phyloP scores from a whole-genome alignment of 2,113 vertebrate species.

The Epinephelus cyanopodus region DNA sequence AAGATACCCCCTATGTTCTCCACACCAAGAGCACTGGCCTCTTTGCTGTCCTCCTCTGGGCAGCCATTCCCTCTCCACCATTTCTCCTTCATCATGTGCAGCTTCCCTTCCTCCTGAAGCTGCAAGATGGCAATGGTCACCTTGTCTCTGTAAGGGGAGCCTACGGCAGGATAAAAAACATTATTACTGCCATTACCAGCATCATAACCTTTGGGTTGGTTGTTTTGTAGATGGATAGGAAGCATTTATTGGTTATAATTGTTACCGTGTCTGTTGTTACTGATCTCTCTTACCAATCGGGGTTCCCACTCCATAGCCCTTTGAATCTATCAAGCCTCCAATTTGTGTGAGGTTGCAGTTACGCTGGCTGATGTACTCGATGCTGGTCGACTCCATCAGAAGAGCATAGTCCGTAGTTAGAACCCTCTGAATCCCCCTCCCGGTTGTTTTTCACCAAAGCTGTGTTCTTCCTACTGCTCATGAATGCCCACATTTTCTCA shows the following conservation, averaged over 20 bases:
- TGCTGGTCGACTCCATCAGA: slow-evolving; percentile 98
- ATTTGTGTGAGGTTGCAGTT: slow-evolving; percentile 99
- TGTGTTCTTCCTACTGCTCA: slow-evolving; percentile 97
- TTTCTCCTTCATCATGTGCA: slow-evolving; percentile 99
- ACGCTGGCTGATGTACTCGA: slow-evolving; percentile 97
- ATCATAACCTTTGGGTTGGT: background rate
- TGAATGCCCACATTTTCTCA: slow-evolving; percentile 99
- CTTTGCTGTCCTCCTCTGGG: slow-evolving; percentile 96
- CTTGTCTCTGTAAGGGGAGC: slow-evolving; percentile 96
- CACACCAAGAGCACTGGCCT: slow-evolving; percentile 95
- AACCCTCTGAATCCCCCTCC: slow-evolving; percentile 95
- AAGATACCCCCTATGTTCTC: slow-evolving; percentile 99
- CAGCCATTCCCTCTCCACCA: slow-evolving; percentile 98
- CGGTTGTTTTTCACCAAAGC: slow-evolving; percentile 95
- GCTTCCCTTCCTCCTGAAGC: slow-evolving; percentile 96
- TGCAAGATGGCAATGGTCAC: slow-evolving; percentile 98
- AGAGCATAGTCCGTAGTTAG: slow-evolving; percentile 96
- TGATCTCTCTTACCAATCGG: slow-evolving; percentile 91
- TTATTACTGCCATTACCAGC: background rate
- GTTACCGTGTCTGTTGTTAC: background rate
- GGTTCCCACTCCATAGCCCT: slow-evolving; percentile 98
- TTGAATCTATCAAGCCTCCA: slow-evolving; percentile 96
- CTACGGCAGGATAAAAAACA: slow-evolving; percentile 73
- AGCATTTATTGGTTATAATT: background rate
- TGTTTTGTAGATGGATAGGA: background rate